Evolutionary conservation across 2,797 vertebrate genomes (phyloP).

Genomic region (Ctenopoma multispine): DNA sequence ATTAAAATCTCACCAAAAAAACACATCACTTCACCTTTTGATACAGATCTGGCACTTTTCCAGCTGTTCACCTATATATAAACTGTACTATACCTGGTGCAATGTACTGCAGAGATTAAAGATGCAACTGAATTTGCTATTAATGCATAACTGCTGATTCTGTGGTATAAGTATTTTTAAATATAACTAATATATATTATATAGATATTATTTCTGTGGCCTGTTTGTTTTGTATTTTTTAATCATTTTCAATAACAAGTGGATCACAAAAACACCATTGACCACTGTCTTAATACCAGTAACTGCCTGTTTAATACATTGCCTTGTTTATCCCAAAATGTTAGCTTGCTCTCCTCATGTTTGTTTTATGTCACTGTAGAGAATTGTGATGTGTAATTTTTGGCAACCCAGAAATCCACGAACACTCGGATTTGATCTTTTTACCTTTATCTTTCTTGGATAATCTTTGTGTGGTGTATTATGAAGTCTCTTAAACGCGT

Average conservation of each 20-base stretch:
- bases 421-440: background rate
- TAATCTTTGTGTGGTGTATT: slow-evolving; percentile 10
- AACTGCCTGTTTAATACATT: too few relatives aligned
- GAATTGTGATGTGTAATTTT: slow-evolving; percentile 16
- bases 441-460: slow-evolving; percentile 1
- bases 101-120: slow-evolving; percentile 22
- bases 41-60: slow-evolving; percentile 5
- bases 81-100: slow-evolving; percentile 4
- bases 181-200: slow-evolving; percentile 10
- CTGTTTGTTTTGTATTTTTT: background rate
- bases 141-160: slow-evolving; percentile 5
- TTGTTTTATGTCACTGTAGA: background rate
- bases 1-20: slow-evolving; percentile 11
- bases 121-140: background rate
- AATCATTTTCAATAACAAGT: background rate
- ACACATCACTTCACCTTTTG: slow-evolving; percentile 12
- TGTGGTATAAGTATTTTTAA: slow-evolving; percentile 18
- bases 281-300: too few relatives aligned
- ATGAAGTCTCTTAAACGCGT: slow-evolving; percentile 10
- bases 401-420: background rate
- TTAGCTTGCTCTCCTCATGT: background rate
- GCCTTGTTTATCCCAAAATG: background rate
- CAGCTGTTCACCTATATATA: slow-evolving; percentile 4
- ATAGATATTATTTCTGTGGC: background rate
- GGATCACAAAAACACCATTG: too few relatives aligned